Percentiles rank a stretch among this genome's conserved stretches.
Conservation (phyloP, 53 echinoderm and acorn worm genomes). For the Paelopatides confundens region DNA sequence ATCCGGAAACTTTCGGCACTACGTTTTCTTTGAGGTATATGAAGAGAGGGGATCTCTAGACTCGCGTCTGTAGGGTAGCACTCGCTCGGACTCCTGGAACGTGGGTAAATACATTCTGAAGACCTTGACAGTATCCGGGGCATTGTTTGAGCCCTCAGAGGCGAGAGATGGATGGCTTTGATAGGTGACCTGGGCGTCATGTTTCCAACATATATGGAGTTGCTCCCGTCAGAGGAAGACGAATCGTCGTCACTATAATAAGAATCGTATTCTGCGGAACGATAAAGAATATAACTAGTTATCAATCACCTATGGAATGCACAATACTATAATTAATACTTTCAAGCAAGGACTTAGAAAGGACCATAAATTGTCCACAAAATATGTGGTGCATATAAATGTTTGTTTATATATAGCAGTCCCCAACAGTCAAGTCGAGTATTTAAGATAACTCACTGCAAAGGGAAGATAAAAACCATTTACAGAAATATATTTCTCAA, state of each 20-base stretch:
- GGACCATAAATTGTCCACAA: not conserved
- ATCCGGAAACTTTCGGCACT: slow-evolving; percentile 79
- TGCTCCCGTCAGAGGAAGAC: slow-evolving; percentile 82
- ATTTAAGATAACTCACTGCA: not conserved
- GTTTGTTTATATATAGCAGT: not conserved
- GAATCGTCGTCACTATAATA: slow-evolving; percentile 93
- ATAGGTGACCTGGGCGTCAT: slow-evolving; percentile 59
- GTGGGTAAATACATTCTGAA: slow-evolving; percentile 74
- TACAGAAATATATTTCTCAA: too few species aligned
- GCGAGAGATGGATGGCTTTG: slow-evolving; percentile 59
- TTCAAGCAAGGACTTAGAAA: not conserved
- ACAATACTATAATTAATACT: not conserved
- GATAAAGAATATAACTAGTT: not conserved
- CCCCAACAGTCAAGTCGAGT: not conserved
- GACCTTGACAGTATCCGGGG: slow-evolving; percentile 71
- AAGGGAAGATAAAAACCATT: not conserved
- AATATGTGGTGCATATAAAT: not conserved
- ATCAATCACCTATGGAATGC: not conserved
- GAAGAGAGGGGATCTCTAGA: slow-evolving; percentile 62
- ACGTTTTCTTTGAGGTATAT: slow-evolving; percentile 72
- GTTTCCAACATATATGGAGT: slow-evolving; percentile 48
- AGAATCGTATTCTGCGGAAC: slow-evolving; percentile 74
- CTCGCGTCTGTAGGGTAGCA: slow-evolving; percentile 56
- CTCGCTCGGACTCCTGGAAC: slow-evolving; percentile 61
- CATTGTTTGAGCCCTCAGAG: slow-evolving; percentile 43